phyloP scores from a whole-genome alignment of 1,140 invertebrate species.

The Cepaea nemoralis region DNA sequence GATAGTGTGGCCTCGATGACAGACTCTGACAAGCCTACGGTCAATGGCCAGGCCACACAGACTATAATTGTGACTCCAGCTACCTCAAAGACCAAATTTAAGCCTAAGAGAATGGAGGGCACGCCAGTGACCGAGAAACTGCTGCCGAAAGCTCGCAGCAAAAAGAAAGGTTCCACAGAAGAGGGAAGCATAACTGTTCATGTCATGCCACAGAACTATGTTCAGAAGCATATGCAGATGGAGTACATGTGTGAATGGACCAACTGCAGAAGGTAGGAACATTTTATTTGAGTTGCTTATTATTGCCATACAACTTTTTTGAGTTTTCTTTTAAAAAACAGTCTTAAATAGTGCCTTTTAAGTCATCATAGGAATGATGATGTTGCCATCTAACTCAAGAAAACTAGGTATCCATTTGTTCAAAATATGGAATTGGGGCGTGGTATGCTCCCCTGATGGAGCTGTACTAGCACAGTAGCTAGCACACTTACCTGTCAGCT shows the following conservation, averaged over 20 bases:
- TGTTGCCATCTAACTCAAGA: too few relatives aligned
- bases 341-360: too few relatives aligned
- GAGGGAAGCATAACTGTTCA: not conserved
- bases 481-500: too few relatives aligned
- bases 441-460: too few relatives aligned
- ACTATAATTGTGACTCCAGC: slow-evolving; percentile 25
- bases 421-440: too few relatives aligned
- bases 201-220: not conserved
- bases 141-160: not conserved
- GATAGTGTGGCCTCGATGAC: slow-evolving; percentile 28
- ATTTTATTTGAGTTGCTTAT: not conserved
- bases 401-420: too few relatives aligned
- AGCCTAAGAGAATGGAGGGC: slow-evolving; percentile 38
- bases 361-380: too few relatives aligned
- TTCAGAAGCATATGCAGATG: slow-evolving; percentile 36
- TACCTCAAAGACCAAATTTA: slow-evolving; percentile 35
- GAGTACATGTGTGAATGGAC: slow-evolving; percentile 71
- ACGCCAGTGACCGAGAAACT: not conserved
- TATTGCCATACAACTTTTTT: too few relatives aligned
- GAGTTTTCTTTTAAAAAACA: too few relatives aligned
- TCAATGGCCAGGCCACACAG: not conserved
- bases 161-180: not conserved
- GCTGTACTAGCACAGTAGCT: too few relatives aligned
- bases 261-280: slow-evolving; percentile 65
- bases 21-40: slow-evolving; percentile 30